Conservation (phyloP, 2,113 vertebrate genomes). For the Halcyon senegalensis region DNA sequence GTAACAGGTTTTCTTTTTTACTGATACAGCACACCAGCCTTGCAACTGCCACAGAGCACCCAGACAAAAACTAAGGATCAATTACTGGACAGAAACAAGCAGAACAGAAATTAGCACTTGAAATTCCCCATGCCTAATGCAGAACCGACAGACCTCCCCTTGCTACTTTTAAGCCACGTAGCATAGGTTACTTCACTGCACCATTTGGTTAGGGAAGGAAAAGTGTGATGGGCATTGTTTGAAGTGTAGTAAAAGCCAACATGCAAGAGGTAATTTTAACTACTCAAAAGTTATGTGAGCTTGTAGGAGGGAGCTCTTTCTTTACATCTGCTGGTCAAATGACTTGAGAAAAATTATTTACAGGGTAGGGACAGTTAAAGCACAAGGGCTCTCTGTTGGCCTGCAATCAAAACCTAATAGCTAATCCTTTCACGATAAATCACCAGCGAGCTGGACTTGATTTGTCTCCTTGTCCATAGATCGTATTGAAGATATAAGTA, state of each 20-base stretch:
- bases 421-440: constrained; percentile 24
- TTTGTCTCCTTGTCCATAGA: not conserved
- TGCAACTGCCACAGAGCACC: not conserved
- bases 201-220: not conserved
- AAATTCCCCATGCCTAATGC: not conserved
- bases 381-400: not conserved
- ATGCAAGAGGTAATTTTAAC: not conserved
- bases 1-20: not conserved
- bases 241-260: constrained; percentile 7
- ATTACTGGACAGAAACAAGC: not conserved
- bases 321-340: not conserved
- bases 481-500: constrained; percentile 17
- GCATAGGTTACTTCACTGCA: not conserved
- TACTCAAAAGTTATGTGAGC: not conserved
- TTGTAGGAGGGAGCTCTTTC: not conserved
- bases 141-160: not conserved
- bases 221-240: not conserved
- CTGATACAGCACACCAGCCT: not conserved
- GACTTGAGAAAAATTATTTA: constrained; percentile 20
- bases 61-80: not conserved
- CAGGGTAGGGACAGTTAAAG: not conserved
- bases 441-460: not conserved
- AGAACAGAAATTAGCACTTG: not conserved
- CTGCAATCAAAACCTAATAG: constrained; percentile 19
- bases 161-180: not conserved